These are phyloP conservation scores for Zaprionus gabonicus DNA, from an alignment of 1,140 invertebrate species.

Conservation along the genomic window DNA sequence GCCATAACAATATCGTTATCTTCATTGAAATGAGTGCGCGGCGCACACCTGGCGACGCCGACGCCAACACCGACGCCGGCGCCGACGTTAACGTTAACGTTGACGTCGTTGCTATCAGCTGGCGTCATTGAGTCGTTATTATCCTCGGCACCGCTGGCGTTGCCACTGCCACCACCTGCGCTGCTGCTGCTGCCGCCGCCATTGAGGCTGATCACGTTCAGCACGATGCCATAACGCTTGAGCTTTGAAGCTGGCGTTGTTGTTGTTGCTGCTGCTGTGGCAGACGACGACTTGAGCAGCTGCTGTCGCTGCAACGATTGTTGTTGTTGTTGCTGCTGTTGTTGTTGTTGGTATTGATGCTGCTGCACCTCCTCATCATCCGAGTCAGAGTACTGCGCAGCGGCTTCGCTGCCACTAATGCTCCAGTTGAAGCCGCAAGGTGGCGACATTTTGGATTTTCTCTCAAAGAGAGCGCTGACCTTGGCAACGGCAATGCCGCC, in stretches of 20 bases:
- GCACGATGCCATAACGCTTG: conserved; percentile 81
- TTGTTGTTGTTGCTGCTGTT: conserved; percentile 42
- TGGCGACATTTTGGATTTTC: conserved; percentile 70
- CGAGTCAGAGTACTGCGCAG: conserved; percentile 60
- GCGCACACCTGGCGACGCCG: conserved; percentile 42
- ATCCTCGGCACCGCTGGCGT: conserved; percentile 16
- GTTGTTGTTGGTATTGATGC: conserved; percentile 39
- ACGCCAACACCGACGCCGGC: too few relatives aligned
- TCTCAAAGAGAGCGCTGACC: conserved; percentile 68
- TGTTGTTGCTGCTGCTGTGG: background rate
- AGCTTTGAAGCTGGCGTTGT: conserved; percentile 55
- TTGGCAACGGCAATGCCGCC: conserved; percentile 40
- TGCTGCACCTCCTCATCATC: conserved; percentile 63
- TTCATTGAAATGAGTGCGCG: conserved; percentile 72
- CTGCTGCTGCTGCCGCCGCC: conserved; percentile 28
- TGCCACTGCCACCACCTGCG: conserved; percentile 1
- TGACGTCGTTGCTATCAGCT: background rate
- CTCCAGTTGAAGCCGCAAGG: conserved; percentile 84
- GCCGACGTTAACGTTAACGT: conserved; percentile 1
- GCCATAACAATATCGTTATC: conserved; percentile 77
- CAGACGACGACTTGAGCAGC: conserved; percentile 43
- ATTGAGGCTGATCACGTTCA: conserved; percentile 76
- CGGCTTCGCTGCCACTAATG: conserved; percentile 66
- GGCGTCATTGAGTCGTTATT: background rate
- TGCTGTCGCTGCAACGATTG: conserved; percentile 50